A percentile compares a stretch with the other conserved stretches of the same genome.
Conservation (phyloP, 1,140 invertebrate species). For the Druon quercuslanigerum region DNA sequence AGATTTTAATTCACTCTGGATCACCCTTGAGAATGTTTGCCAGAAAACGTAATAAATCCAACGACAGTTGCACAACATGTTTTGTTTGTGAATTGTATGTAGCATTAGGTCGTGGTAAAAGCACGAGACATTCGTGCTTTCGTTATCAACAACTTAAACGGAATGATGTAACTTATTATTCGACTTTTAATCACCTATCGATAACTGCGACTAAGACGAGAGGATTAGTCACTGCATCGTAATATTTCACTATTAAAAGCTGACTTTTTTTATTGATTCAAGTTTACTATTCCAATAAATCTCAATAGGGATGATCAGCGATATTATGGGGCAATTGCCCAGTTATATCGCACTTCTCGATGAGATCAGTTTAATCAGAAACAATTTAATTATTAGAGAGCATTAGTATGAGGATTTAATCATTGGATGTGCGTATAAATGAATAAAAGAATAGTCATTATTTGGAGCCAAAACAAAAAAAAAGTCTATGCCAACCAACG, state of each 20-base stretch:
- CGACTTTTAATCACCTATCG: background rate
- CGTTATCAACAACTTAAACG: background rate
- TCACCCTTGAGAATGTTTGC: background rate
- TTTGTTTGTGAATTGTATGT: background rate
- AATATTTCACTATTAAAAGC: background rate
- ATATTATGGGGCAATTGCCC: background rate
- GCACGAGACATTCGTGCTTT: constrained; percentile 20
- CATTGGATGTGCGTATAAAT: too few species aligned
- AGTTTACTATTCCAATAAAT: background rate
- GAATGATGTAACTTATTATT: constrained; percentile 25
- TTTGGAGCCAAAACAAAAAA: constrained; percentile 1
- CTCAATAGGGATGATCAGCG: background rate
- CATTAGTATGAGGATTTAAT: too few species aligned
- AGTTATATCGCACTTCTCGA: background rate
- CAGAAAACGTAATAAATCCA: background rate
- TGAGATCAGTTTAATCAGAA: background rate
- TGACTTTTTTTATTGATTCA: background rate
- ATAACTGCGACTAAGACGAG: background rate
- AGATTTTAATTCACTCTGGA: too few species aligned
- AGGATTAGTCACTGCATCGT: background rate
- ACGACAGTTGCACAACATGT: constrained; percentile 6
- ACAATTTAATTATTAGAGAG: too few species aligned
- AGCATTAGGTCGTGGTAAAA: background rate
- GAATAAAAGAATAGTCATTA: too few species aligned
- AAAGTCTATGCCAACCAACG: constrained; percentile 1